Percentiles rank a stretch among this genome's conserved stretches.
These are phyloP conservation scores for Lapara coniferarum DNA, from an alignment of 2,888 invertebrate genomes.

Conservation along the genomic window DNA sequence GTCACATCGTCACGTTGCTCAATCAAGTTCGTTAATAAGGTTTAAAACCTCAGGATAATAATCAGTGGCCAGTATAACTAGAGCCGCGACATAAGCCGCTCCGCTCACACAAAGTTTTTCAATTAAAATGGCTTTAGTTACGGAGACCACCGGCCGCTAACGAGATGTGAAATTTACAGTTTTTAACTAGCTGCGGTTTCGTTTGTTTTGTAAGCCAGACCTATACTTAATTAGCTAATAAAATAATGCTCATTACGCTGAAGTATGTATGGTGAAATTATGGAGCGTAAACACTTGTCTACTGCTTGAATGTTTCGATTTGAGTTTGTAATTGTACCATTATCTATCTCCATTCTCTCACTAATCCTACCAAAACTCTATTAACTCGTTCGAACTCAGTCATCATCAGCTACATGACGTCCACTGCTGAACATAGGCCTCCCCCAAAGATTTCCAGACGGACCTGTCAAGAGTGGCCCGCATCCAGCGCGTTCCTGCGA, in stretches of 20 bases:
- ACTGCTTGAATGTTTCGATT: neutral
- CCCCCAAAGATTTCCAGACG: too few species aligned
- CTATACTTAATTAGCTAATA: conserved; percentile 9
- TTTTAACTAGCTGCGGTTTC: conserved; percentile 16
- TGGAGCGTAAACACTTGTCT: neutral
- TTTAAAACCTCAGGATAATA: conserved; percentile 10
- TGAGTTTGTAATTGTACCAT: too few species aligned
- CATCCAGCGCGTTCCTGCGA: too few species aligned
- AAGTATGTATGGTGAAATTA: neutral
- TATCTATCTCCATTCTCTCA: too few species aligned
- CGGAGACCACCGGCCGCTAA: conserved; percentile 28
- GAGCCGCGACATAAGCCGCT: conserved; percentile 36
- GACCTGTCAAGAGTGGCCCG: too few species aligned
- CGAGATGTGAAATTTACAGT: conserved; percentile 23
- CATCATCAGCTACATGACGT: too few species aligned
- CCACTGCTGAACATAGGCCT: too few species aligned
- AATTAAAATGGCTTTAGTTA: conserved; percentile 43
- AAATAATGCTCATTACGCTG: too few species aligned
- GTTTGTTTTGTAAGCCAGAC: conserved; percentile 5
- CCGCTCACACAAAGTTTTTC: conserved; percentile 39
- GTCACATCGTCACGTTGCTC: neutral
- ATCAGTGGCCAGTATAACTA: conserved; percentile 5
- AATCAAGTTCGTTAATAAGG: neutral
- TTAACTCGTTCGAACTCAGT: too few species aligned
- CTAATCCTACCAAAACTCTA: too few species aligned